phyloP scores from a whole-genome alignment of 2,113 vertebrate species.

The Podiceps cristatus region DNA sequence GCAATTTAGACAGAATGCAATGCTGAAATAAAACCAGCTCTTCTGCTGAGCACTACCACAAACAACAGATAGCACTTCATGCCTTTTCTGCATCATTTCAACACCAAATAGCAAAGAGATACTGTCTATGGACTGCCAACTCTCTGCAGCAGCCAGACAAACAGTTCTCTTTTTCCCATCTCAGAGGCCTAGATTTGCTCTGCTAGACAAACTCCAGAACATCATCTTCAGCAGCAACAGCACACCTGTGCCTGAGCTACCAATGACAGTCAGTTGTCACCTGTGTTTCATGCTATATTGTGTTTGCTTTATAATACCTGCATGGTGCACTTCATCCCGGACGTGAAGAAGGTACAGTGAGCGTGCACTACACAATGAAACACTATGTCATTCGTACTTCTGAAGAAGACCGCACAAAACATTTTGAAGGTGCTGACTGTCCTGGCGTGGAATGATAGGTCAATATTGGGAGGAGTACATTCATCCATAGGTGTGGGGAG shows the following conservation, averaged over 20 bases:
- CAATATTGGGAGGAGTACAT: background rate
- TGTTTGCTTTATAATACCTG: background rate
- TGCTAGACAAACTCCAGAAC: background rate
- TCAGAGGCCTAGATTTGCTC: background rate
- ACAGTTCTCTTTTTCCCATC: background rate
- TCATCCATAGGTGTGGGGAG: background rate
- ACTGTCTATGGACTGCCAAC: background rate
- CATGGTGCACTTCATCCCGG: background rate
- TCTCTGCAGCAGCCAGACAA: background rate
- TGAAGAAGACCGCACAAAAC: background rate
- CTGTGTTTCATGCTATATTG: background rate
- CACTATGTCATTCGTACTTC: background rate
- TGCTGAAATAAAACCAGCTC: background rate
- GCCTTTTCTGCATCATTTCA: background rate
- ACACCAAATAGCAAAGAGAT: background rate
- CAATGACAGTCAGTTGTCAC: background rate
- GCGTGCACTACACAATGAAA: background rate
- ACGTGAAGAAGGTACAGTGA: background rate
- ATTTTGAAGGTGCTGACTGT: background rate
- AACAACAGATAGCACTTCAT: background rate
- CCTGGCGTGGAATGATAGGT: background rate
- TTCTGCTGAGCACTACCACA: accelerated
- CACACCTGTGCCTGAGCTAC: background rate
- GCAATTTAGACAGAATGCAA: background rate
- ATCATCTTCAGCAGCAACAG: background rate